Evolutionary conservation across 2,888 invertebrate genomes (phyloP).

Genomic region (Leptinotarsa tumamoca): DNA sequence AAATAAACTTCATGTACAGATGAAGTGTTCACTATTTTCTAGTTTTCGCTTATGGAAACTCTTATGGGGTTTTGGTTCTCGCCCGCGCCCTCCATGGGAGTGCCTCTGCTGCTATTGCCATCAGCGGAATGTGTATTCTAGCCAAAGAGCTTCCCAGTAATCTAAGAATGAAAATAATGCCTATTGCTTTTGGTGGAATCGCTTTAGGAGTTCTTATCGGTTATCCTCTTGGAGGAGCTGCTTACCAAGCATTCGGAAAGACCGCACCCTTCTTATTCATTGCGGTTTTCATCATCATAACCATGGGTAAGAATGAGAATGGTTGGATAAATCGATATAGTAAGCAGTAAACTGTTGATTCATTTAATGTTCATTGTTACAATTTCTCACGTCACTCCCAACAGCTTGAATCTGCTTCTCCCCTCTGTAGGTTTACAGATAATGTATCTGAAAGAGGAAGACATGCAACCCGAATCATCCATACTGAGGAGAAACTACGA

Average conservation of each 20-base stretch:
- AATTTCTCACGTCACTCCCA: too few relatives aligned
- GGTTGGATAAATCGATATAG: not conserved
- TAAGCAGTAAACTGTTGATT: too few relatives aligned
- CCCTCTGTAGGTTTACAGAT: slow-evolving; percentile 55
- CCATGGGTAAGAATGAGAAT: slow-evolving; percentile 63
- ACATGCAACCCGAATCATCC: slow-evolving; percentile 36
- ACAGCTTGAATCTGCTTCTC: too few relatives aligned
- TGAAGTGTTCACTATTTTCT: slow-evolving; percentile 45
- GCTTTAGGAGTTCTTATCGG: slow-evolving; percentile 85
- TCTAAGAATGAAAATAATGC: slow-evolving; percentile 78
- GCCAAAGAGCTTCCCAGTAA: slow-evolving; percentile 73
- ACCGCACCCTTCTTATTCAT: slow-evolving; percentile 80
- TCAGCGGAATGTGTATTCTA: slow-evolving; percentile 85
- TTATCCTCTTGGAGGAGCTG: slow-evolving; percentile 84
- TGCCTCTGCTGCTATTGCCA: slow-evolving; percentile 83
- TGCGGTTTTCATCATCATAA: slow-evolving; percentile 70
- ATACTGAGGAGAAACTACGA: slow-evolving; percentile 51
- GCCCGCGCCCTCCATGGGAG: slow-evolving; percentile 85
- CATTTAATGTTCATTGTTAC: too few relatives aligned
- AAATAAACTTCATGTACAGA: too few relatives aligned
- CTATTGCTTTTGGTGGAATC: slow-evolving; percentile 82
- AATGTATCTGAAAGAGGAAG: slow-evolving; percentile 48
- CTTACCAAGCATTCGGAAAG: slow-evolving; percentile 82
- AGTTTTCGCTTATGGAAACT: slow-evolving; percentile 84
- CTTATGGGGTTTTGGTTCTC: slow-evolving; percentile 76